phyloP scores from a whole-genome alignment of 2,888 invertebrate species.

The Ochropacha duplaris region DNA sequence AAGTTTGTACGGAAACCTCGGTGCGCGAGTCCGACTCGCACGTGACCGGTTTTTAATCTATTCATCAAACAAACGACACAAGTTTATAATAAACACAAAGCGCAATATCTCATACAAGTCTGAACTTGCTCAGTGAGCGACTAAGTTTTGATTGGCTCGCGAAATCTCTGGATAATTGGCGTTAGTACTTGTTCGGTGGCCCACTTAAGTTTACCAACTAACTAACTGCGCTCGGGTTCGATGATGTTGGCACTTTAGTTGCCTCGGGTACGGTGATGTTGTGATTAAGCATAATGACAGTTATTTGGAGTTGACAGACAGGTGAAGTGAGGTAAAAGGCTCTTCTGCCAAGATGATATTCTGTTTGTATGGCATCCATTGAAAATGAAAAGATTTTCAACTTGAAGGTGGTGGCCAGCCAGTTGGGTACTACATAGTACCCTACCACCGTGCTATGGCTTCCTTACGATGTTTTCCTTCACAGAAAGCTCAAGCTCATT shows the following conservation, averaged over 20 bases:
- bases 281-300: neutral
- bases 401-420: too few relatives aligned
- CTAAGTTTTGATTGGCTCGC: conserved; percentile 13
- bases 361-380: too few relatives aligned
- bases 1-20: too few relatives aligned
- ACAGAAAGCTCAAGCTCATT: too few relatives aligned
- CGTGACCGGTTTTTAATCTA: neutral
- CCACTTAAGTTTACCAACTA: conserved; percentile 3
- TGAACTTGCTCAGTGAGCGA: conserved; percentile 3
- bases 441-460: too few relatives aligned
- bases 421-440: too few relatives aligned
- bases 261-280: neutral
- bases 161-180: conserved; percentile 12
- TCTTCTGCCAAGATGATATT: too few relatives aligned
- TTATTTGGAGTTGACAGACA: neutral
- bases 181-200: conserved; percentile 3
- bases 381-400: too few relatives aligned
- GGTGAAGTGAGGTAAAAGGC: neutral
- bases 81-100: neutral
- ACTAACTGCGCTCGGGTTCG: neutral
- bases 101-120: neutral
- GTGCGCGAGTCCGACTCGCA: too few relatives aligned
- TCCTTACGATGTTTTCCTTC: too few relatives aligned
- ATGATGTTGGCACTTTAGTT: neutral
- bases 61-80: neutral